phyloP scores from a whole-genome alignment of 2,888 invertebrate genomes.

The Nephrotoma guestfalica region DNA sequence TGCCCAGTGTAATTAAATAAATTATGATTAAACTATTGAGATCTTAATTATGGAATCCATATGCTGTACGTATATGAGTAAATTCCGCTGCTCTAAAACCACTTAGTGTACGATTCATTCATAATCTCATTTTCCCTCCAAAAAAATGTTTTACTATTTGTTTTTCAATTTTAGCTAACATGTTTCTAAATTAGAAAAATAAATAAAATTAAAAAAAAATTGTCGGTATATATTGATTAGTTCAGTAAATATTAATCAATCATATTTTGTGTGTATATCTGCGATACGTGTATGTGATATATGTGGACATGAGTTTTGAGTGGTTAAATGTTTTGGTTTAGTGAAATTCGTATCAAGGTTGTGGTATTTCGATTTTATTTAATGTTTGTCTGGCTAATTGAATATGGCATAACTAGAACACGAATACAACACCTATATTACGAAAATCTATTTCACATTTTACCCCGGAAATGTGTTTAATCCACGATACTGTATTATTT shows the following conservation, averaged over 20 bases:
- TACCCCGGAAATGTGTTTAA: neutral
- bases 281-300: neutral
- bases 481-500: neutral
- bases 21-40: too few relatives aligned
- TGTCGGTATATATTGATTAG: neutral
- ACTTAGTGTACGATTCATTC: neutral
- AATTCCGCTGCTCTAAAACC: neutral
- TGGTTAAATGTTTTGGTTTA: neutral
- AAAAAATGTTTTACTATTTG: neutral
- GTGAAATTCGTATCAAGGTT: neutral
- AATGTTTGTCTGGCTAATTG: too few relatives aligned
- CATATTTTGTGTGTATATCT: neutral
- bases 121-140: neutral
- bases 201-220: neutral
- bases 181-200: neutral
- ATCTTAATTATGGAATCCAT: too few relatives aligned
- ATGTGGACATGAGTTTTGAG: neutral
- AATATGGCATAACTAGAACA: too few relatives aligned
- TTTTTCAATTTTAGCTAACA: neutral
- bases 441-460: neutral
- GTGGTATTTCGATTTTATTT: neutral
- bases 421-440: neutral
- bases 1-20: too few relatives aligned
- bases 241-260: neutral
- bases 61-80: neutral